phyloP scores from a whole-genome alignment of 1,140 invertebrate genomes.

The Leptonema lineaticorne region DNA sequence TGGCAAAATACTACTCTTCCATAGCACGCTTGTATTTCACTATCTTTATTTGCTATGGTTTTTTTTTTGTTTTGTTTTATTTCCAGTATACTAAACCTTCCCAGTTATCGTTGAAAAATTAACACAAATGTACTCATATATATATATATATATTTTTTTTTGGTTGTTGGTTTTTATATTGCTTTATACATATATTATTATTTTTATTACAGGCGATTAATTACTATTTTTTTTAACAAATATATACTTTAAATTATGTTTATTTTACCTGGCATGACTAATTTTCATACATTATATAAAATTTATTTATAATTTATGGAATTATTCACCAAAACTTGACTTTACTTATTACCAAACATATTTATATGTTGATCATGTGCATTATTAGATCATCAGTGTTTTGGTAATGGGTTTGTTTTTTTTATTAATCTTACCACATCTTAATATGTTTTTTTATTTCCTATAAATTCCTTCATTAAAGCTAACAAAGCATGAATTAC shows the following conservation, averaged over 20 bases:
- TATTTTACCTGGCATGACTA: too few relatives aligned
- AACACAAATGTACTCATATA: too few relatives aligned
- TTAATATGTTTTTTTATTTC: not conserved
- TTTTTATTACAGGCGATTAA: not conserved
- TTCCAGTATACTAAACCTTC: conserved; percentile 3
- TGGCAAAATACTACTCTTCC: conserved; percentile 22
- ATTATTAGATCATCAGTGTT: too few relatives aligned
- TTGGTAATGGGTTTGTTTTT: too few relatives aligned
- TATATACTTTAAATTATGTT: too few relatives aligned
- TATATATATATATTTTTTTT: too few relatives aligned
- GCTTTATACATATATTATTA: not conserved
- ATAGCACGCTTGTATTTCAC: conserved; percentile 15
- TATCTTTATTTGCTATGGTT: conserved; percentile 9
- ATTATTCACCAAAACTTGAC: too few relatives aligned
- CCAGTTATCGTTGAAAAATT: not conserved
- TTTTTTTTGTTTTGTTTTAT: not conserved
- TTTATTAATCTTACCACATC: too few relatives aligned
- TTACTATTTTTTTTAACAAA: not conserved
- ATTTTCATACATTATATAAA: too few relatives aligned
- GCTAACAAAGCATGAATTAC: not conserved
- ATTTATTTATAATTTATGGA: too few relatives aligned
- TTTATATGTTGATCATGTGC: too few relatives aligned
- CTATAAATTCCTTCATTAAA: not conserved
- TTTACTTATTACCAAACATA: too few relatives aligned
- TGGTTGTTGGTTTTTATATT: not conserved